A percentile compares a stretch with the other conserved stretches of the same genome.
Evolutionary conservation across 2,888 invertebrate genomes (phyloP).

Genomic region (Azorinus chamasolen): DNA sequence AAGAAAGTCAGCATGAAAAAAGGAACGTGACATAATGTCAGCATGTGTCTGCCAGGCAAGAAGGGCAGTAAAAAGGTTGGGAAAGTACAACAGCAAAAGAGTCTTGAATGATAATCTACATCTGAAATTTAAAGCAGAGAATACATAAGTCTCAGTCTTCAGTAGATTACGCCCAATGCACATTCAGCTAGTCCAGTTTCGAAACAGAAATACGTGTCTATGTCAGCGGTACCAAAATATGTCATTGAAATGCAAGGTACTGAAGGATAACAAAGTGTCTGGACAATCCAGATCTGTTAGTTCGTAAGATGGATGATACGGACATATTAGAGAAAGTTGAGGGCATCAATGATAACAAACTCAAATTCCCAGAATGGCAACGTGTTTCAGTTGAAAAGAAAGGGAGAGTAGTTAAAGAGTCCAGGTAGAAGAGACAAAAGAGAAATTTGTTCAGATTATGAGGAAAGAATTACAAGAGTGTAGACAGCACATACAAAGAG

Average conservation of each 20-base stretch:
- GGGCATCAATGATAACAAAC: background rate
- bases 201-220: slow-evolving; percentile 31
- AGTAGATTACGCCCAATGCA: slow-evolving; percentile 28
- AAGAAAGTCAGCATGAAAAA: background rate
- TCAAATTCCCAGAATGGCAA: slow-evolving; percentile 38
- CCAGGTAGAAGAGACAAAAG: slow-evolving; percentile 24
- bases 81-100: slow-evolving; percentile 13
- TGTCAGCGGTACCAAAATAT: slow-evolving; percentile 51
- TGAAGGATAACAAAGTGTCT: background rate
- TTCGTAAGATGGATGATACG: background rate
- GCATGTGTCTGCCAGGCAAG: slow-evolving; percentile 37
- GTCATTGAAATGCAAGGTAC: slow-evolving; percentile 39
- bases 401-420: slow-evolving; percentile 26
- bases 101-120: slow-evolving; percentile 40
- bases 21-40: slow-evolving; percentile 39
- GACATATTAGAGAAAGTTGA: slow-evolving; percentile 4
- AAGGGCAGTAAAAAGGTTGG: slow-evolving; percentile 14
- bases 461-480: slow-evolving; percentile 12
- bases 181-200: slow-evolving; percentile 39
- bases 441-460: slow-evolving; percentile 33
- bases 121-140: slow-evolving; percentile 40
- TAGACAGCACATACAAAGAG: slow-evolving; percentile 22
- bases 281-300: slow-evolving; percentile 23
- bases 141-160: slow-evolving; percentile 31
- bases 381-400: slow-evolving; percentile 36